Evolutionary conservation across 2,888 invertebrate species (phyloP).

Genomic region (Caradrina clavipalpis): DNA sequence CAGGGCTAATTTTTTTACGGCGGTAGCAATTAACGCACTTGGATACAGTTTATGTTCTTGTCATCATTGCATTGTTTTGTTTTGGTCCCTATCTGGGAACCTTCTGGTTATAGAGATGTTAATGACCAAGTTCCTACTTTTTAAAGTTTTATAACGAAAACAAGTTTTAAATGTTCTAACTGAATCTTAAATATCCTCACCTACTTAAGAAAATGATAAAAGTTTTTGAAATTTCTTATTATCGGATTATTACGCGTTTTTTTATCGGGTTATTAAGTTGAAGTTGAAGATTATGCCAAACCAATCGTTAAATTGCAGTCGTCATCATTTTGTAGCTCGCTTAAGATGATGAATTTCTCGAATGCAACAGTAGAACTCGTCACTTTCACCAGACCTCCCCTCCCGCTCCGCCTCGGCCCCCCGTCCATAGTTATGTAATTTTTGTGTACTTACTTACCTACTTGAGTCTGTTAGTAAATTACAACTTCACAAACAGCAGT

Average conservation of each 20-base stretch:
- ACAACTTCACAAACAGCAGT: conserved; percentile 68
- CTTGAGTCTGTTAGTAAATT: conserved; percentile 67
- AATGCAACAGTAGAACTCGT: conserved; percentile 72
- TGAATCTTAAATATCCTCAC: too few species aligned
- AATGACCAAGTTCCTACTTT: too few species aligned
- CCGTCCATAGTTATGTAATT: conserved; percentile 69
- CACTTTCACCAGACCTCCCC: conserved; percentile 81
- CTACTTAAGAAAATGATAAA: too few species aligned
- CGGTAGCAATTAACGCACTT: conserved; percentile 53
- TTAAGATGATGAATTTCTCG: conserved; percentile 79
- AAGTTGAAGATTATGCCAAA: conserved; percentile 57
- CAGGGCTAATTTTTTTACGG: too few species aligned
- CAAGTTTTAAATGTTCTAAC: too few species aligned
- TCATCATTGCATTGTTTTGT: too few species aligned
- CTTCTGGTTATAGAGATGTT: too few species aligned
- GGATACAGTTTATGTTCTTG: conserved; percentile 53
- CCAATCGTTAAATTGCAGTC: conserved; percentile 73
- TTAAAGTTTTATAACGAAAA: too few species aligned
- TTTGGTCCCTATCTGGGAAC: too few species aligned
- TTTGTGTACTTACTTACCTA: conserved; percentile 58
- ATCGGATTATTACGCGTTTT: neutral
- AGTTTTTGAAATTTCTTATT: too few species aligned
- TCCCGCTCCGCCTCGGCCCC: conserved; percentile 51
- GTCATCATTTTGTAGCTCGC: conserved; percentile 73
- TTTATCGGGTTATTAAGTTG: neutral